A percentile compares a stretch with the other conserved stretches of the same genome.
Evolutionary conservation across 2,113 vertebrate species (phyloP).

Genomic region (Corydoras maculifer): DNA sequence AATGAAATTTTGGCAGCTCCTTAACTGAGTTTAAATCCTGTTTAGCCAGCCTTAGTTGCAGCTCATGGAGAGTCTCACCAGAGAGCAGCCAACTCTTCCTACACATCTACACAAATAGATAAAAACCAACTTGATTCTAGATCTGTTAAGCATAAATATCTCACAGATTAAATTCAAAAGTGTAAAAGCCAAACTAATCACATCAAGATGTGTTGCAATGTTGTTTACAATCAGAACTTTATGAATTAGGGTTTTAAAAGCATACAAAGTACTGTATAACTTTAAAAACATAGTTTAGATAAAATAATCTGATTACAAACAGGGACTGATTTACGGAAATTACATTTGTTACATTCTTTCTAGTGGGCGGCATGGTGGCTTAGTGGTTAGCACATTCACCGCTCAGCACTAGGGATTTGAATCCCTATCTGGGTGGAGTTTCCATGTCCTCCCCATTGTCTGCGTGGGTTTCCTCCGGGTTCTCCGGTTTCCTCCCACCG

Average conservation of each 20-base stretch:
- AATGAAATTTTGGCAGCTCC: conserved; percentile 28
- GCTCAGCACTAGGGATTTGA: too few relatives aligned
- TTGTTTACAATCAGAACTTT: too few relatives aligned
- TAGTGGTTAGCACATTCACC: too few relatives aligned
- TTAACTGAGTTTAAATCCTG: conserved; percentile 29
- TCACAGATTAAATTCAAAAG: neutral
- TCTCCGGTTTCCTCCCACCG: too few relatives aligned
- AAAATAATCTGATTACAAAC: too few relatives aligned
- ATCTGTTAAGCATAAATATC: conserved; percentile 22
- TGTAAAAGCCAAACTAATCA: conserved; percentile 1
- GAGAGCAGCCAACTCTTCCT: conserved; percentile 39
- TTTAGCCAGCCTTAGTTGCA: conserved; percentile 34
- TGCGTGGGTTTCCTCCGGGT: too few relatives aligned
- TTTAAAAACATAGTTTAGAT: too few relatives aligned
- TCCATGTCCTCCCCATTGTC: too few relatives aligned
- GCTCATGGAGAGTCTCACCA: conserved; percentile 34
- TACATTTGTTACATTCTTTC: too few relatives aligned
- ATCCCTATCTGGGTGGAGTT: too few relatives aligned
- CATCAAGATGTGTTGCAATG: neutral
- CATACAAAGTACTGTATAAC: neutral
- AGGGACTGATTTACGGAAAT: too few relatives aligned
- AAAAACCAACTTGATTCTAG: conserved; percentile 31
- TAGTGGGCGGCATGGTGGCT: too few relatives aligned
- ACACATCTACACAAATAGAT: conserved; percentile 47
- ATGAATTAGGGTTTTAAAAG: neutral